Evolutionary conservation across 2,888 invertebrate species (phyloP), one percentile per base, ranked within the genome.

Genomic region (Agapetus fuscipes): DNA sequence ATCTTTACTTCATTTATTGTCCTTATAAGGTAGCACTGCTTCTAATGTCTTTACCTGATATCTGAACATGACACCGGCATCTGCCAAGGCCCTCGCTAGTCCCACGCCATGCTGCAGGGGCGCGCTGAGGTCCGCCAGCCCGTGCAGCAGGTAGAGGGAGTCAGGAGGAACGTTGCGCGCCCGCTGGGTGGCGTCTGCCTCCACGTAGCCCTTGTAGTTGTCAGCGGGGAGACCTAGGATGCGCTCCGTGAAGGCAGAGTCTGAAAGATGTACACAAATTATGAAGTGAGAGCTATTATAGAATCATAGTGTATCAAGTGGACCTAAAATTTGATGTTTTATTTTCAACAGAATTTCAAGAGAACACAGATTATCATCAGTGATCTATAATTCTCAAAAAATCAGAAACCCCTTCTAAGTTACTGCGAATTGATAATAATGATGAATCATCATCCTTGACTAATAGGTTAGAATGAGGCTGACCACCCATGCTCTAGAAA

Each of bases 201-300:
- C 90, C 52, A 89, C 90, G 65, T 93, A 93, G 38, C 87, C 86
- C 57, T 85, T 83, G 63, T 83, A 83, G 66, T 94, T 89, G 56
- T 90, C 89, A 17, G 78, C 76, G 38, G 91, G 90, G 50, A 83
- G 72, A 26, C 94, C 94, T 54, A 96, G 76, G 53, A 93, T 83
- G 45, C 93, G 78, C 69, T 96, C 95, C 75, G 95, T 93, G 60
- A 95, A 95, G 3, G 89, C 91, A 16, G 93, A 90, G 66, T 95
- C 94, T 95, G 60, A 11, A 57, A 52, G 32, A 25, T 41, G 34
- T 37, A 47, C 13, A 36, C 15, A 51, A 39, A 51, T 17, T 43
- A 10, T 15, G 10, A 17, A 32, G 10, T 13, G 13, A 24, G 10
- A 34, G 10, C 11, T 20, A 44, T 11, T 17, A n/a, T n/a, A n/a